Conservation (phyloP, 1,140 invertebrate genomes). For the Micrasema longulum region DNA sequence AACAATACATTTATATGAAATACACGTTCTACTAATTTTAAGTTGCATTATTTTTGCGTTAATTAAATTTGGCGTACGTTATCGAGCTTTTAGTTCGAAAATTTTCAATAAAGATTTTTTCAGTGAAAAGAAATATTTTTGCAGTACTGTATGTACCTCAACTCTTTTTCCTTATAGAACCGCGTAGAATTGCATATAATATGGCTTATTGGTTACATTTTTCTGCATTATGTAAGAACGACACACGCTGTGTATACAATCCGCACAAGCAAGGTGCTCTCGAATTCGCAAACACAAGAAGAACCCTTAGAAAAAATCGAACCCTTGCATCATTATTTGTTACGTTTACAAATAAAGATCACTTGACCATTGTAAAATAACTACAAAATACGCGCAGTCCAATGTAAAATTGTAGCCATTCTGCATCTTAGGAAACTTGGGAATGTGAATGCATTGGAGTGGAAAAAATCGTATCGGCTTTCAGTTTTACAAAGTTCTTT, state of each 20-base stretch:
- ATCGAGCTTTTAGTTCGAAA: too few relatives aligned
- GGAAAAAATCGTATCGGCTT: slow-evolving; percentile 3
- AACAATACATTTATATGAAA: too few relatives aligned
- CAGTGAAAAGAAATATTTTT: background rate
- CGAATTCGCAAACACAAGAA: slow-evolving; percentile 14
- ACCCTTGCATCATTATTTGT: slow-evolving; percentile 34
- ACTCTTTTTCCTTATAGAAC: background rate
- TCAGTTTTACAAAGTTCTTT: slow-evolving; percentile 8
- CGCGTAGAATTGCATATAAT: slow-evolving; percentile 30
- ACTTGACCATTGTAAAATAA: slow-evolving; percentile 16
- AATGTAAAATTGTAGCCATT: background rate
- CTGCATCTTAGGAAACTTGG: background rate
- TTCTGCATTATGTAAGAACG: slow-evolving; percentile 47
- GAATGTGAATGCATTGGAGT: background rate
- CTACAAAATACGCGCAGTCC: slow-evolving; percentile 1
- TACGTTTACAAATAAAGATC: slow-evolving; percentile 16
- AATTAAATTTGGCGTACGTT: too few relatives aligned
- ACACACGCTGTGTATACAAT: background rate
- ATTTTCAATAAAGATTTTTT: too few relatives aligned
- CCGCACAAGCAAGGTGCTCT: slow-evolving; percentile 41
- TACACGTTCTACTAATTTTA: too few relatives aligned
- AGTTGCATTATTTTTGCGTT: too few relatives aligned
- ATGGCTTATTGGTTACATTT: slow-evolving; percentile 48
- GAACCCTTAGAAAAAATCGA: slow-evolving; percentile 34
- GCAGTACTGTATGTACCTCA: slow-evolving; percentile 16